Evolutionary conservation across 1,140 invertebrate species (phyloP).

Genomic region (Temnothorax nylanderi): DNA sequence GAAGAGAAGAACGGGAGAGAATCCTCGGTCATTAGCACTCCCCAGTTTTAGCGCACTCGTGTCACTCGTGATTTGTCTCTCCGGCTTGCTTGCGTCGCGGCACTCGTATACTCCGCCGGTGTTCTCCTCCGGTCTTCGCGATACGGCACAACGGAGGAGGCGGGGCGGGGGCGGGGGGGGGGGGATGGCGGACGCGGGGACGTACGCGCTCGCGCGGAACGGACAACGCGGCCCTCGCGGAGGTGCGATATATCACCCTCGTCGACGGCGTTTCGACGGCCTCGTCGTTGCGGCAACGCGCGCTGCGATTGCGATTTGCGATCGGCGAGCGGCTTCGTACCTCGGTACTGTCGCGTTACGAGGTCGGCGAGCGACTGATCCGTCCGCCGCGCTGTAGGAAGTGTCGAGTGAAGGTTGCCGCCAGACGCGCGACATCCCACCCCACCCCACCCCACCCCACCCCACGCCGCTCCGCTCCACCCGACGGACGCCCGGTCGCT

Average conservation of each 20-base stretch:
- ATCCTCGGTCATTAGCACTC: constrained; percentile 41
- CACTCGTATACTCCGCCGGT: too few species aligned
- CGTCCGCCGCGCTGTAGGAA: constrained; percentile 69
- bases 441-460: not conserved
- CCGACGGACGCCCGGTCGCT: not conserved
- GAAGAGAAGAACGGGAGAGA: constrained; percentile 1
- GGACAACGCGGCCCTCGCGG: not conserved
- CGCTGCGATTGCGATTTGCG: not conserved
- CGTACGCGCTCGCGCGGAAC: not conserved
- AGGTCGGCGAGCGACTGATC: constrained; percentile 80
- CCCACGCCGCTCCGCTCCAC: constrained; percentile 36
- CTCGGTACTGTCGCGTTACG: constrained; percentile 63
- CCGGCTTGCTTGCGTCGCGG: too few species aligned
- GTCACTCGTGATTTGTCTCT: not conserved
- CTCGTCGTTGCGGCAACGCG: not conserved
- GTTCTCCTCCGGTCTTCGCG: too few species aligned
- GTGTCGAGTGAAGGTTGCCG: constrained; percentile 75
- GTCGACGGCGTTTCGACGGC: too few species aligned
- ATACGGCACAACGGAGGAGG: not conserved
- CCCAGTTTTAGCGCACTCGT: not conserved
- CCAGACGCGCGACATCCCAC: constrained; percentile 39
- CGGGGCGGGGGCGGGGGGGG: not conserved
- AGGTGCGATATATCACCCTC: not conserved
- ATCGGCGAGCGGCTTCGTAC: not conserved
- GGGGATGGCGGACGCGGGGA: too few species aligned